Conservation (phyloP, 1,140 invertebrate genomes). For the Halesus radiatus region DNA sequence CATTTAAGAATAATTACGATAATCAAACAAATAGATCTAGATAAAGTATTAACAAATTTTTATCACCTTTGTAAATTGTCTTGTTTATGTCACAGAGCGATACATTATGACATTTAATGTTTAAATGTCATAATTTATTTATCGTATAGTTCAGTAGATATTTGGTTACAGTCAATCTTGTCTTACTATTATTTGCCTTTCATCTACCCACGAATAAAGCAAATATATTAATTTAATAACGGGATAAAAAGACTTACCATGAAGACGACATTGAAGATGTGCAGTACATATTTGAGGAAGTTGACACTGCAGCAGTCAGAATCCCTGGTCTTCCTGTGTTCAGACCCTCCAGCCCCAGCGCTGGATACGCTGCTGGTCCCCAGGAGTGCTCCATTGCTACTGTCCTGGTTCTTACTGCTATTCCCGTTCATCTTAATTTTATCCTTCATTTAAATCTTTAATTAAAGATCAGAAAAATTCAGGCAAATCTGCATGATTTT, state of each 20-base stretch:
- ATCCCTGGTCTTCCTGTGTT: conserved; percentile 70
- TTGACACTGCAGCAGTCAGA: conserved; percentile 83
- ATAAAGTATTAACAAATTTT: no score
- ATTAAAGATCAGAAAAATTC: neutral
- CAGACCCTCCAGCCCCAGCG: conserved; percentile 50
- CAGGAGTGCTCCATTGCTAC: conserved; percentile 49
- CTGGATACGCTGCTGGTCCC: conserved; percentile 52
- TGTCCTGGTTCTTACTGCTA: conserved; percentile 47
- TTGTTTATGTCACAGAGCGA: no score
- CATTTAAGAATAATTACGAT: no score
- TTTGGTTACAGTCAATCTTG: no score
- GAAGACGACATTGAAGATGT: conserved; percentile 85
- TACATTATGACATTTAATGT: no score
- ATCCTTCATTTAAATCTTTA: neutral
- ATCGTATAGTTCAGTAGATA: no score
- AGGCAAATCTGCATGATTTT: neutral
- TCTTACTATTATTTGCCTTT: no score
- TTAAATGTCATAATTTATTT: no score
- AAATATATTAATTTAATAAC: no score
- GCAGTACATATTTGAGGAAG: conserved; percentile 83
- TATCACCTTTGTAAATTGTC: no score
- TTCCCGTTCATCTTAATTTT: conserved; percentile 47
- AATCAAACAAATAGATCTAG: no score
- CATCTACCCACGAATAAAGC: no score
- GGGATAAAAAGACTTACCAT: conserved; percentile 73